Evolutionary conservation across 2,113 vertebrate species (phyloP).

Genomic region (Pholis gunnellus): DNA sequence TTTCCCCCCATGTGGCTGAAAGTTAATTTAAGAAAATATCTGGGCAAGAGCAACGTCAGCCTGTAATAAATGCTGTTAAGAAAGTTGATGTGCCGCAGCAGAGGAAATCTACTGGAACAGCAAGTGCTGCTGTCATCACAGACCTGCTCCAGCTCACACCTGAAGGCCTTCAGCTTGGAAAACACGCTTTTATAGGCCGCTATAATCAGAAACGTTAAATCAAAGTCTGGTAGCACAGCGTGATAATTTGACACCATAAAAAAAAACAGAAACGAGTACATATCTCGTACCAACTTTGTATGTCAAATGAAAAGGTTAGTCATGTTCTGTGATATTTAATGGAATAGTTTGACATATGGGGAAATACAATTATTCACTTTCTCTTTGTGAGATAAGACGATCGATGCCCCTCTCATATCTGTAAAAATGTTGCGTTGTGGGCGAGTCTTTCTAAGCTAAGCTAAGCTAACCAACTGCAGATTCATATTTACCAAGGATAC

Average conservation of each 20-base stretch:
- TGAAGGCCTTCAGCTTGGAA: slow-evolving; percentile 37
- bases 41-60: slow-evolving; percentile 33
- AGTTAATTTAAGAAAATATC: slow-evolving; percentile 54
- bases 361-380: not conserved
- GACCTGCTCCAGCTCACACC: slow-evolving; percentile 43
- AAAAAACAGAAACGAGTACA: not conserved
- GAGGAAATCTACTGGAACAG: slow-evolving; percentile 37
- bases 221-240: slow-evolving; percentile 21
- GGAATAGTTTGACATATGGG: not conserved
- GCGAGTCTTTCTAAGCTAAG: not conserved
- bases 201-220: slow-evolving; percentile 49
- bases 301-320: not conserved
- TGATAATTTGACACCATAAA: slow-evolving; percentile 18
- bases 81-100: slow-evolving; percentile 41
- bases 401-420: not conserved
- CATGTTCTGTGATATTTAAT: not conserved
- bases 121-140: slow-evolving; percentile 24
- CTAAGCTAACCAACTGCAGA: not conserved
- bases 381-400: not conserved
- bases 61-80: slow-evolving; percentile 39
- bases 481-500: not conserved
- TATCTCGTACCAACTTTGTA: not conserved
- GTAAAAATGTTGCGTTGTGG: not conserved
- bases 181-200: slow-evolving; percentile 36
- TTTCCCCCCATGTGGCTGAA: slow-evolving; percentile 27